Conservation (phyloP, 2,113 vertebrate genomes). For the Ciconia boyciana region DNA sequence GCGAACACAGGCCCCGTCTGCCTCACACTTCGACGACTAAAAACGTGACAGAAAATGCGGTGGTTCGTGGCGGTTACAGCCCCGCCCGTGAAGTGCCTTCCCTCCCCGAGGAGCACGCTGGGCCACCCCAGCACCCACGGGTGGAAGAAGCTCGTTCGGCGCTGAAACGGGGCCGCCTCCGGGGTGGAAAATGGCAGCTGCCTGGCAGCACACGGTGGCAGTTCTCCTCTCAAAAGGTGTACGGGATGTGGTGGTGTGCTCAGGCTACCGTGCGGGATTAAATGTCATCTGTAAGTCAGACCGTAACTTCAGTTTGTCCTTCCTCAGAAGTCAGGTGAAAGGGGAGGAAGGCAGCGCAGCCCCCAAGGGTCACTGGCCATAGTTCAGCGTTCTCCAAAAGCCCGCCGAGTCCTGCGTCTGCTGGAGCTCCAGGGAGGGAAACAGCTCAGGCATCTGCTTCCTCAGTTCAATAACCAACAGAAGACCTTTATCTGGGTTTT, state of each 20-base stretch:
- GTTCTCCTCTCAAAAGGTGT: accelerated
- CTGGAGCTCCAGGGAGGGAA: neutral
- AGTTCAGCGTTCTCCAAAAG: neutral
- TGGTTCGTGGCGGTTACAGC: accelerated
- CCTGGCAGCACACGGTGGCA: accelerated
- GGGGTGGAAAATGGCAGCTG: neutral
- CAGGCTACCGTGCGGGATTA: accelerated
- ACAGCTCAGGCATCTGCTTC: accelerated
- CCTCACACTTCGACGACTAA: accelerated
- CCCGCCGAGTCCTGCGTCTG: accelerated
- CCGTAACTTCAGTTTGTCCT: accelerated
- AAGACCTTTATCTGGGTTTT: neutral
- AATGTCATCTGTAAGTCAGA: neutral
- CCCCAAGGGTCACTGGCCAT: accelerated
- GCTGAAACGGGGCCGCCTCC: accelerated
- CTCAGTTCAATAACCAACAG: neutral
- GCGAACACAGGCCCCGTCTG: accelerated
- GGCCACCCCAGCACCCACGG: accelerated
- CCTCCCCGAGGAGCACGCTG: accelerated
- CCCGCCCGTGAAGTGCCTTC: accelerated
- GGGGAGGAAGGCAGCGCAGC: neutral
- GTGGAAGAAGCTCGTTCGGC: accelerated
- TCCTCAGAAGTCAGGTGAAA: neutral
- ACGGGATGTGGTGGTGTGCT: accelerated
- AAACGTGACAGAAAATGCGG: neutral